Base-by-base conservation (phyloP, 2,888 invertebrate species). In the Dioctria rufipes region DNA sequence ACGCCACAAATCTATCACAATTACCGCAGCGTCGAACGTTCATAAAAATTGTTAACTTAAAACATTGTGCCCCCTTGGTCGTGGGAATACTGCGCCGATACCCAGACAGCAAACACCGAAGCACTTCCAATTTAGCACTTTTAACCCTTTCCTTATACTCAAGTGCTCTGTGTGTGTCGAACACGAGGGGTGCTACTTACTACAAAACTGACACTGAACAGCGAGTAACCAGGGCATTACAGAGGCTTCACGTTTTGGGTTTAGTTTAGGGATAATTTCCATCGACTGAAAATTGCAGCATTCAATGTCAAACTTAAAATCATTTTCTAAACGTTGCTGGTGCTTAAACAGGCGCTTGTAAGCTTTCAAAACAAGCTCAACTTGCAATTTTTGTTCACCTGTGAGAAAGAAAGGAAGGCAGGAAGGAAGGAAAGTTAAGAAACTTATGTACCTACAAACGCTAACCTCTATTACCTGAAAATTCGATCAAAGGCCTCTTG, bases 181-280 rank as follows among this genome's bases (percentile, higher is more conserved):
- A 40, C 39, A 73, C 60, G 58, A 54, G 58, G 42, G 42, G 54
- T 11, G 11, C 11, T 54, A 25, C 11, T 54, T 8, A 2, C 6
- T 39, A 54, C n/a, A 46, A 77, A 77, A 63, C 39, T 77, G 77
- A 77, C 49, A 77, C 61, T 77, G 77, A 77, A 77, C 63, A 63
- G n/a, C 71, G 71, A 46, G 11, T 37, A 39, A 63, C 63, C 43
- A 25, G 46, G 1, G 77, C 77, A 77, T n/a, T 77, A 4, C 5
- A n/a, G 0, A 4, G 77, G 77, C 40, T 77, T 77, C 77, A 3
- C 77, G 54, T 58, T 37, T 46, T 46, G 39, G 46, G 40, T 11
- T 77, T 25, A 25, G 25, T 25, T 25, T 63, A 39, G 39, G 63
- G 61, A 51, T 49, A 39, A 9, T 75, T 77, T 46, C 39, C 77